Conservation (phyloP, 2,888 invertebrate species). For the Steromphala cineraria region DNA sequence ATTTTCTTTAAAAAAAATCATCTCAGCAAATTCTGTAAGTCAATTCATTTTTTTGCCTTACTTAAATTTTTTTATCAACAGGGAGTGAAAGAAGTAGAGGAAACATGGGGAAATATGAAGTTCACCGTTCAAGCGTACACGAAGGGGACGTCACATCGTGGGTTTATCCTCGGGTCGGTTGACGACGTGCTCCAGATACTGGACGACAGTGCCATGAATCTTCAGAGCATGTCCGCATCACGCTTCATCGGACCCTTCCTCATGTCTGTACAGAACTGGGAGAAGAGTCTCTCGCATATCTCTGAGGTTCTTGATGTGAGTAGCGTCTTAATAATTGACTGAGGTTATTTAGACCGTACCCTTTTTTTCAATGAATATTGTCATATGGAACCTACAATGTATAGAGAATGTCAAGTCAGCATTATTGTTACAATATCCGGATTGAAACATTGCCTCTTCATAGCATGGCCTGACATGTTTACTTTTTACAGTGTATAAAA, state of each 20-base stretch:
- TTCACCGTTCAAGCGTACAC: conserved; percentile 76
- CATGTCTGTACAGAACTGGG: conserved; percentile 89
- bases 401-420: neutral
- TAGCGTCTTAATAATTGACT: conserved; percentile 10
- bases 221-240: conserved; percentile 86
- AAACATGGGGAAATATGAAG: conserved; percentile 77
- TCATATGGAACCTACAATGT: neutral
- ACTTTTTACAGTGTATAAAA: no score
- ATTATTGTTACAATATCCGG: neutral
- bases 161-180: conserved; percentile 86
- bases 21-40: no score
- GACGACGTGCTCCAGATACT: conserved; percentile 88
- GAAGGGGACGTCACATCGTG: conserved; percentile 84
- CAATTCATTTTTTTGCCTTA: no score
- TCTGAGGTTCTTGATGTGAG: conserved; percentile 88
- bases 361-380: neutral
- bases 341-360: neutral
- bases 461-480: no score
- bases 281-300: conserved; percentile 85
- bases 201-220: conserved; percentile 91
- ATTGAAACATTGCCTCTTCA: no score
- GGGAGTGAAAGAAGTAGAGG: conserved; percentile 88
- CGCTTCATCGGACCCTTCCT: conserved; percentile 92
- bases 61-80: no score
- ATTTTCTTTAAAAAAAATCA: no score